These are phyloP conservation scores for Drosophila cognata DNA, from an alignment of 2,888 invertebrate species.

Conservation along the genomic window DNA sequence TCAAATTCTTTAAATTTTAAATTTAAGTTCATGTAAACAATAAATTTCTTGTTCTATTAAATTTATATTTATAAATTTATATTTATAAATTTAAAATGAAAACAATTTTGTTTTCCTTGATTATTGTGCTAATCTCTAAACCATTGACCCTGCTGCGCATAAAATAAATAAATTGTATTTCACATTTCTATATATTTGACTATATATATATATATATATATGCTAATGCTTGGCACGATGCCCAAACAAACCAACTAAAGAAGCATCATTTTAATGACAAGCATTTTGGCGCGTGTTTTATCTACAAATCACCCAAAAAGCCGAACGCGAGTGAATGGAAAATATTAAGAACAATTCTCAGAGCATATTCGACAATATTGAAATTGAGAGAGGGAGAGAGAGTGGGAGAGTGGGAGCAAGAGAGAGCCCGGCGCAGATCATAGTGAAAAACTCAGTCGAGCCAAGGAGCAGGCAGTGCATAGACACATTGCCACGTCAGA, in stretches of 20 bases:
- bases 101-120: neutral
- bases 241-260: constrained; percentile 37
- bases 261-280: constrained; percentile 41
- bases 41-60: neutral
- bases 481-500: constrained; percentile 44
- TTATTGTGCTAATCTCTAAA: neutral
- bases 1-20: neutral
- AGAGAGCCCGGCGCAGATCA: constrained; percentile 22
- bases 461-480: constrained; percentile 52
- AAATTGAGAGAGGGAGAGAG: constrained; percentile 17
- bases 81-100: neutral
- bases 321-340: constrained; percentile 32
- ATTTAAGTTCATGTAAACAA: neutral
- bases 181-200: constrained; percentile 15
- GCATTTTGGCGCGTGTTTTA: constrained; percentile 30
- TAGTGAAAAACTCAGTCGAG: constrained; percentile 49
- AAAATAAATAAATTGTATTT: constrained; percentile 20
- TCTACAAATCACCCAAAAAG: neutral
- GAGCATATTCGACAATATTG: constrained; percentile 39
- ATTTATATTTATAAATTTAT: neutral
- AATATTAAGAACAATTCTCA: constrained; percentile 49
- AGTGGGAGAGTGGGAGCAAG: constrained; percentile 10
- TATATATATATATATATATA: neutral
- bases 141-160: neutral
- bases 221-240: constrained; percentile 56